phyloP scores from a whole-genome alignment of 2,113 vertebrate species.

The Zapornia atra region DNA sequence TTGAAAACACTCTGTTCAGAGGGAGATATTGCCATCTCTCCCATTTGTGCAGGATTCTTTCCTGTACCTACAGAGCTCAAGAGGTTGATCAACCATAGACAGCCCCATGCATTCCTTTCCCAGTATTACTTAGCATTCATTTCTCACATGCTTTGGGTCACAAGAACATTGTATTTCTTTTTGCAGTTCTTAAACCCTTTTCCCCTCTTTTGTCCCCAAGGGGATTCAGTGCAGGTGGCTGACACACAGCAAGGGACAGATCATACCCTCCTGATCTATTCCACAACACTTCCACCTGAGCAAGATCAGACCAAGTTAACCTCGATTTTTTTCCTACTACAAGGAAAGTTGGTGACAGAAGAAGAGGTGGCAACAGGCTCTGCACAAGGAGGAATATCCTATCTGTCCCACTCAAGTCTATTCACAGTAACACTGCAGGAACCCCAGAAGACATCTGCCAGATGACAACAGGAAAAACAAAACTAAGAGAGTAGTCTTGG shows the following conservation, averaged over 20 bases:
- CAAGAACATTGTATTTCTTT: not conserved
- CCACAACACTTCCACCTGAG: not conserved
- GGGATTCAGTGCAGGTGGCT: not conserved
- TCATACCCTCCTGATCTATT: not conserved
- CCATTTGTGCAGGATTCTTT: not conserved
- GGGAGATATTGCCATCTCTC: not conserved
- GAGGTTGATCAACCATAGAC: not conserved
- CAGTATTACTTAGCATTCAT: not conserved
- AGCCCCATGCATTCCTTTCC: not conserved
- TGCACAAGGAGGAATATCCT: not conserved
- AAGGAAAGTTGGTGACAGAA: not conserved
- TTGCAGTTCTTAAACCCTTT: not conserved
- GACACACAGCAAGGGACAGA: not conserved
- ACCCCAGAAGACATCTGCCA: not conserved
- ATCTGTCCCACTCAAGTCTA: not conserved
- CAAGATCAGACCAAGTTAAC: not conserved
- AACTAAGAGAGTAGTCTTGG: not conserved
- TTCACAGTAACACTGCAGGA: too few relatives aligned
- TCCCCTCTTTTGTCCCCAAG: too few relatives aligned
- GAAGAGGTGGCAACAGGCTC: not conserved
- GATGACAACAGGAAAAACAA: not conserved
- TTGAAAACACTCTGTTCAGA: not conserved
- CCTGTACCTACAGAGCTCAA: not conserved
- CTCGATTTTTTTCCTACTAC: not conserved
- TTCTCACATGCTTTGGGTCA: rapidly evolving